A percentile compares a stretch with the other conserved stretches of the same genome.
Conservation (phyloP, 2,113 vertebrate genomes). For the Marcusenius ussheri region DNA sequence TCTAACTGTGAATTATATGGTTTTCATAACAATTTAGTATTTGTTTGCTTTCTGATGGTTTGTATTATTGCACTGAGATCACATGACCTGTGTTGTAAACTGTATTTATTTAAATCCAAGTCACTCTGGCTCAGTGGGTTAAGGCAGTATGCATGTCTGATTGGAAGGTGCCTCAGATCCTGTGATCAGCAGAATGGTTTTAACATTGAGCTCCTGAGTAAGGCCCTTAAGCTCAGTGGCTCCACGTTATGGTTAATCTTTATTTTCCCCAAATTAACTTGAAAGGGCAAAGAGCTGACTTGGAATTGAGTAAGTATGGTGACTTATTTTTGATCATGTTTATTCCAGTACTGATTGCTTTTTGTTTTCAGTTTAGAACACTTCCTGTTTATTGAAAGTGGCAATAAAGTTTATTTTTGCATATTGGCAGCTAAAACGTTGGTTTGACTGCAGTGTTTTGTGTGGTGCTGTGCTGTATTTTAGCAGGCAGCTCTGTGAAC, state of each 20-base stretch:
- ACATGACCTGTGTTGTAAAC: constrained; percentile 38
- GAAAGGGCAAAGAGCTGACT: neutral
- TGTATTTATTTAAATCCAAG: constrained; percentile 18
- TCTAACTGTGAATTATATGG: constrained; percentile 19
- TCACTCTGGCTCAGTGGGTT: neutral
- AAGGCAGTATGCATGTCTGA: neutral
- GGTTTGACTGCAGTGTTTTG: neutral
- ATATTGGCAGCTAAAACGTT: constrained; percentile 52
- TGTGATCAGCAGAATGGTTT: neutral
- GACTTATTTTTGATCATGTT: constrained; percentile 31
- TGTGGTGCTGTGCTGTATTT: neutral
- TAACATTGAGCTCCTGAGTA: neutral
- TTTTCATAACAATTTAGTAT: constrained; percentile 7
- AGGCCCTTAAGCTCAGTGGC: neutral
- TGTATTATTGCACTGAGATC: constrained; percentile 33
- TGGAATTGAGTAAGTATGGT: constrained; percentile 33
- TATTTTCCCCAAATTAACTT: neutral
- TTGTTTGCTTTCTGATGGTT: neutral
- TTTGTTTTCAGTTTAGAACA: constrained; percentile 41
- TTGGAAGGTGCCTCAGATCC: neutral
- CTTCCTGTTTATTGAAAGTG: constrained; percentile 67
- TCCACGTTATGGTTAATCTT: neutral
- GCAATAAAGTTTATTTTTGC: constrained; percentile 98
- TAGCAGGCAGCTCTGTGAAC: neutral
- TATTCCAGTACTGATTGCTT: constrained; percentile 45